Base-by-base conservation (phyloP, 2,888 invertebrate genomes). In the Aphrophora alni region DNA sequence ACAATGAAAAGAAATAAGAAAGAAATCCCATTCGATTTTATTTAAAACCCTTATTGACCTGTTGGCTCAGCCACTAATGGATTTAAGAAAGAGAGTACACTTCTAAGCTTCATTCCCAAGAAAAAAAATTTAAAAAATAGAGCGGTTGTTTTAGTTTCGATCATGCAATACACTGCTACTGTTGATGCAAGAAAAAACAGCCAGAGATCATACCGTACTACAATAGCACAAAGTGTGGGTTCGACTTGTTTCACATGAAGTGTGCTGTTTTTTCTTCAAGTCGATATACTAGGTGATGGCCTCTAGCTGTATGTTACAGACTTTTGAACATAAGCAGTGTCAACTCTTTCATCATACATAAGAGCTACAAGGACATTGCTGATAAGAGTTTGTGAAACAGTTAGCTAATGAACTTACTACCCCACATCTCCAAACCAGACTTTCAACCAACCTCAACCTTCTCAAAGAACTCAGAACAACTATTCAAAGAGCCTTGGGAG, bases 181-280 rank as follows among this genome's bases (percentile, higher is more conserved):
- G 44, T 10, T 38, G 80, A 79, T 44, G n/a, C 70, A 38, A 26
- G 12, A 26, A 82, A 74, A 24, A 26, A 44, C 8, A 82, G 81
- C 81, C 81, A 21, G 82, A 83, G 77, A 83, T 82, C 17, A 77
- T 81, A 28, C 24, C 44, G 0, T 80, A 75, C 10, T 83, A 82
- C 44, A 82, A 82, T 25, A 25, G 28, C 17, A 82, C 76, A 28
- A 83, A 81, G 33, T 74, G 59, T 17, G 82, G 83, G 14, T 80
- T 83, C 12, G 83, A 83, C 51, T 59, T 21, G 14, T 38, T 81
- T 10, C 82, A 83, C 14, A 33, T 74, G 70, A 83, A 75, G 38
- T 80, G 82, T 59, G 71, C 77, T 28, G 77, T 71, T 26, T 82
- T 82, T 71, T 78, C 72, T 26, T 38, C 82, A n/a, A n/a, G n/a